Base-by-base conservation (phyloP, 1,140 invertebrate genomes). In the Anastrepha ludens region DNA sequence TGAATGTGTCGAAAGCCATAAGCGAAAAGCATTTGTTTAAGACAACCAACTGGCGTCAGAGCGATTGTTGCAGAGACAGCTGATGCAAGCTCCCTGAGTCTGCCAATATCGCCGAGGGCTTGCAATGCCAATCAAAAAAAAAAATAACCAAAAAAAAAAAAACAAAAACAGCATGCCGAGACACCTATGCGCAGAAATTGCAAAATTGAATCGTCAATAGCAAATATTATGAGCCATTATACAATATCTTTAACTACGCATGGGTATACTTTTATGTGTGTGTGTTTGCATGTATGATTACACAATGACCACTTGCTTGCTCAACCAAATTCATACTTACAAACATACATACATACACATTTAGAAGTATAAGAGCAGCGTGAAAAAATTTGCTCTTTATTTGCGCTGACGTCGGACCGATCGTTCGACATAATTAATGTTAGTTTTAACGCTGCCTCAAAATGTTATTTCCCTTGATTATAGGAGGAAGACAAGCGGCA, bases 391-490 rank as follows among this genome's bases (percentile, higher is more conserved):
- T 70, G 39, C 29, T 87, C 64, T 87, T 87, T 87, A 87, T 87
- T 87, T 58, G 44, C 86, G 86, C 67, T 78, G 87, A 78, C 87
- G 55, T 59, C 55, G 44, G 47, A 87, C 47, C 70, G 65, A 81
- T 85, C 86, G 20, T 59, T 59, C 90, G 91, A 92, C 91, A 92
- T 92, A 92, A 92, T 92, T 92, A 92, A 92, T 92, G 91, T 92
- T 92, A 92, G 91, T 92, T 92, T 92, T 92, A 92, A 92, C 91
- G 91, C 91, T 92, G 91, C 91, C 90, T 91, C 90, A 91, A 92
- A 92, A 92, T 92, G 91, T 92, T 92, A 92, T 92, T 92, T 92
- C 91, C 91, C 91, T 92, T 92, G 91, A 92, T 92, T 92, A 92
- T 92, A 92, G 91, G 90, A 87, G 47, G 59, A 91, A 90, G 89